These are phyloP conservation scores for Agriotes lineatus DNA, from an alignment of 2,888 invertebrate species.

Conservation along the genomic window DNA sequence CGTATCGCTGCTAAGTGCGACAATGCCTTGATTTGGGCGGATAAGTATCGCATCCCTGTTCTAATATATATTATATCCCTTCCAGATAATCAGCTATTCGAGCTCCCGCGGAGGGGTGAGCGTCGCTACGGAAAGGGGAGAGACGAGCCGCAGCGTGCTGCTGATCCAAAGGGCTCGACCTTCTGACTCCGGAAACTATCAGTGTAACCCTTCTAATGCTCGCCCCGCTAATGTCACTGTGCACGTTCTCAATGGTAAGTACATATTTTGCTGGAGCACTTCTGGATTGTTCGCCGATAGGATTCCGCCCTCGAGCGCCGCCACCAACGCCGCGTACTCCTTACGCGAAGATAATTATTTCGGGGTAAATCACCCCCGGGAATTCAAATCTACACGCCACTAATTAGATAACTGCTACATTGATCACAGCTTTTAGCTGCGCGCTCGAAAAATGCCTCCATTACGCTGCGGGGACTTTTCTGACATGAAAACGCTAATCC, in stretches of 20 bases:
- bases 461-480: conserved; percentile 1
- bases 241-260: conserved; percentile 93
- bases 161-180: conserved; percentile 89
- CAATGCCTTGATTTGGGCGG: conserved; percentile 16
- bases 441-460: neutral
- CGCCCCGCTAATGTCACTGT: conserved; percentile 91
- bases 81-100: conserved; percentile 94
- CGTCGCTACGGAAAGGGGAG: conserved; percentile 91
- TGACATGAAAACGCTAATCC: conserved; percentile 2
- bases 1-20: conserved; percentile 13
- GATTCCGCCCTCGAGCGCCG: conserved; percentile 18
- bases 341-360: conserved; percentile 23
- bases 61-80: conserved; percentile 44
- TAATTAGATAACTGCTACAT: conserved; percentile 23
- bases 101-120: conserved; percentile 91
- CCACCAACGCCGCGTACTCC: neutral
- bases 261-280: conserved; percentile 23
- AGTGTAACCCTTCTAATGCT: conserved; percentile 94
- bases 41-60: conserved; percentile 6
- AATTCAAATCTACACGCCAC: conserved; percentile 22
- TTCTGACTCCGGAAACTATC: conserved; percentile 90
- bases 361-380: conserved; percentile 9
- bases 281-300: conserved; percentile 20
- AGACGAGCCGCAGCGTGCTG: conserved; percentile 90
- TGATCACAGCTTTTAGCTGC: conserved; percentile 7